Base-by-base conservation (phyloP, 2,797 vertebrate species). In the Acanthornis magna region DNA sequence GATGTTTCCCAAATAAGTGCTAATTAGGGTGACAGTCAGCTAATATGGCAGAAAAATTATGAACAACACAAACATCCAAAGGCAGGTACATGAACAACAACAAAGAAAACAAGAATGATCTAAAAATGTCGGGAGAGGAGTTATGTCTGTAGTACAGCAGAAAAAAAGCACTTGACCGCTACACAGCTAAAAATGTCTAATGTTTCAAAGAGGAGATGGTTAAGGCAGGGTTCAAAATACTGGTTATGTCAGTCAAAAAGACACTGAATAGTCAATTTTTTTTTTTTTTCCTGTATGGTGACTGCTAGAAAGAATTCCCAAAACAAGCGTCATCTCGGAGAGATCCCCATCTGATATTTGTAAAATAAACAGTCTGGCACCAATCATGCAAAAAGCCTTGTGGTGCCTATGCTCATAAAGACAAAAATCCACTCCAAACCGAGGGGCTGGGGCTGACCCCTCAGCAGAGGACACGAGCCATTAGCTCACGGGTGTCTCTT, bases 121-220 rank as follows among this genome's bases (percentile, higher is more conserved):
- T 87, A 94, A 95, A 96, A 91, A 97, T 94, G 96, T 90, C 94
- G 94, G 94, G 91, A 93, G 88, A 96, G 88, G 96, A 96, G 91
- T 85, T 96, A 97, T 96, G 97, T 96, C 91, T 96, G 93, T 96
- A 95, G 84, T 96, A 95, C 91, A 92, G 96, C 96, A 93, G 96
- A 97, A 95, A 97, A 86, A 96, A 97, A 95, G 97, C 94, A 98
- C 97, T 98, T 98, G 75, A 96, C 97, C 3, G 88, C 97, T 97
- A 94, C 65, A 92, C 75, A 97, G 96, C 94, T 97, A 95, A 93
- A 96, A 95, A 97, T 91, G 90, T 97, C 94, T 95, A 94, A 97
- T 97, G 96, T 96, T 97, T 96, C 81, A 76, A 74, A 91, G 95
- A 96, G 89, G 76, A 96, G 95, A 97, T 97, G 96, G 95, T 93